Evolutionary conservation across 2,888 invertebrate species (phyloP).

Genomic region (Agelastica alni): DNA sequence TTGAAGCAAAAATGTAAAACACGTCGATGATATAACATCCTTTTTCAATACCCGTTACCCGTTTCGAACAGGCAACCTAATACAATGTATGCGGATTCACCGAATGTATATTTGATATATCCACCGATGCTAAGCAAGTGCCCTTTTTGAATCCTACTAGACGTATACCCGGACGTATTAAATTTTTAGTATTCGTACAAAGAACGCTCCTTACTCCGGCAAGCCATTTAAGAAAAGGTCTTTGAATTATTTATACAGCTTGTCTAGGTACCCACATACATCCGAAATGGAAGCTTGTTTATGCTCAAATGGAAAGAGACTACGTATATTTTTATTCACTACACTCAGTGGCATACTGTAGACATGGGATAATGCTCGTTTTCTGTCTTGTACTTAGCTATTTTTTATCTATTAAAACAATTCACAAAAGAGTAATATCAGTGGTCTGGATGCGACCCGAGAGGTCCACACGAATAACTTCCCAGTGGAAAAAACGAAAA

Average conservation of each 20-base stretch:
- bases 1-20: slow-evolving; percentile 4
- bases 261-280: slow-evolving; percentile 29
- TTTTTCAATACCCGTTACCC: slow-evolving; percentile 15
- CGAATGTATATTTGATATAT: slow-evolving; percentile 32
- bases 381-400: no score
- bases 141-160: slow-evolving; percentile 30
- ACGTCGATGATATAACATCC: slow-evolving; percentile 9
- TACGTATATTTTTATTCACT: slow-evolving; percentile 1
- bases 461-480: no score
- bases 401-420: no score
- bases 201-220: slow-evolving; percentile 31
- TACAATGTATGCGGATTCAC: slow-evolving; percentile 22
- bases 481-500: no score
- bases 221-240: slow-evolving; percentile 32
- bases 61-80: slow-evolving; percentile 6
- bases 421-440: no score
- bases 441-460: no score
- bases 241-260: slow-evolving; percentile 33
- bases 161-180: slow-evolving; percentile 31
- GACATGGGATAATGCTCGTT: no score
- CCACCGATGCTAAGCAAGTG: slow-evolving; percentile 32
- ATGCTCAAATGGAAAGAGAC: slow-evolving; percentile 18
- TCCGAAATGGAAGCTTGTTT: slow-evolving; percentile 22
- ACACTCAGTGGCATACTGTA: background rate
- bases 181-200: slow-evolving; percentile 35